A percentile compares a stretch with the other conserved stretches of the same genome.
These are phyloP conservation scores for Riparia riparia DNA, from an alignment of 2,113 vertebrate genomes.

Conservation along the genomic window DNA sequence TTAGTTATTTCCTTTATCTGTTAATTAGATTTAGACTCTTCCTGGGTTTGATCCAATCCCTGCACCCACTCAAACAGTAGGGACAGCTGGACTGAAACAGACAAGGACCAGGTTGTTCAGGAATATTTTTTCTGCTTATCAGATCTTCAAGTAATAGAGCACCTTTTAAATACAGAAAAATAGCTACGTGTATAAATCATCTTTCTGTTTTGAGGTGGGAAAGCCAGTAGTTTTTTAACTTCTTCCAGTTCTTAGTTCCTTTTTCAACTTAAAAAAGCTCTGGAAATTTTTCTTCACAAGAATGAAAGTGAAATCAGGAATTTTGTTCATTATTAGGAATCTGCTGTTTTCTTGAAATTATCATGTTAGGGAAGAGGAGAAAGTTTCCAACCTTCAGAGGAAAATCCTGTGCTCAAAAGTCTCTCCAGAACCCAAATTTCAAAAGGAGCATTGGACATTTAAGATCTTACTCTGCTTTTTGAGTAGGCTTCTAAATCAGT, in stretches of 20 bases:
- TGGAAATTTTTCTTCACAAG: not conserved
- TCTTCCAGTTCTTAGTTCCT: not conserved
- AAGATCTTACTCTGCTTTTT: not conserved
- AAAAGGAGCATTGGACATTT: not conserved
- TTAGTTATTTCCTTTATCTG: not conserved
- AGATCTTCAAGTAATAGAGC: not conserved
- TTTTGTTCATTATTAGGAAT: not conserved
- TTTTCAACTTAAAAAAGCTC: not conserved
- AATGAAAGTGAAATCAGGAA: not conserved
- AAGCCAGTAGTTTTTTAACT: not conserved
- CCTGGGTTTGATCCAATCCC: not conserved
- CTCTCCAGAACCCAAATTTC: not conserved
- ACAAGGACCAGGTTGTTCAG: not conserved
- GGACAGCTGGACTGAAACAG: not conserved
- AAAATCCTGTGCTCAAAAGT: not conserved
- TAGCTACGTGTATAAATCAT: not conserved
- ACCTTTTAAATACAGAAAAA: not conserved
- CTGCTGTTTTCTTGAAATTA: not conserved
- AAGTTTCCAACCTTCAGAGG: not conserved
- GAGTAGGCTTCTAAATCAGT: not conserved
- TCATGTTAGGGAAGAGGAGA: not conserved
- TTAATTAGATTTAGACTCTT: not conserved
- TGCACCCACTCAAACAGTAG: not conserved
- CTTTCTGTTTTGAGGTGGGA: not conserved
- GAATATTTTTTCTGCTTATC: not conserved